Evolutionary conservation across 2,888 invertebrate genomes (phyloP), one percentile per base, ranked within the genome.

Genomic region (Chymomyza caudatula): DNA sequence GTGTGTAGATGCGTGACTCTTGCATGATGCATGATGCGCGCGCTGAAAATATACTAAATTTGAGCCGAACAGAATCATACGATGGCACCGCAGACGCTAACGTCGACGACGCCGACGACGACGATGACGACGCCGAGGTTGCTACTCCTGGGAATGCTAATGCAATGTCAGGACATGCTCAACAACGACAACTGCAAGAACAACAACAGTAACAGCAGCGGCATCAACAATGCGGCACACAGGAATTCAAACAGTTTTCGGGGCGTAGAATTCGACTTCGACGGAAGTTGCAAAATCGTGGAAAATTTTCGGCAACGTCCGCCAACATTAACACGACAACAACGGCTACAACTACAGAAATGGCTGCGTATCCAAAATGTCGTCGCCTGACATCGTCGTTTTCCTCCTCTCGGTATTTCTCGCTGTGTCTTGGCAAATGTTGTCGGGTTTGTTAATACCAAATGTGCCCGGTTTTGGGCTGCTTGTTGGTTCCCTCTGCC

Each of bases 21-120:
- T 69, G 77, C 68, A 76, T 64, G 71, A 58, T 69, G 74, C 65
- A 74, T 65, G 63, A 69, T 78, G 76, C 76, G 79, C 76, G 76
- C 78, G 76, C 76, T 73, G 73, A 73, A 63, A 68, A 64, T 61
- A 73, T 65, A 60, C 68, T 60, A 58, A 61, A 67, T n/a, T 44
- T 17, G 47, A 19, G 57, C 37, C 61, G 60, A 71, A 71, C 64
- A 69, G 37, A 55, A 71, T 60, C 52, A 20, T 8, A 19, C 19
- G 23, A 23, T 52, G 23, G 60, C 20, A 53, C 60, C 54, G 44
- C n/a, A 47, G 1, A 20, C 15, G 15, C 25, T 44, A 47, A 58
- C 47, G 42, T 20, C 20, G 58, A 44, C 47, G 29, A 15, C 29
- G 17, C 17, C 19, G 29, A 17, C 42, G 25, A 25, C 15, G 25